Conservation (phyloP, 2,888 invertebrate genomes). For the Ametastegia equiseti region DNA sequence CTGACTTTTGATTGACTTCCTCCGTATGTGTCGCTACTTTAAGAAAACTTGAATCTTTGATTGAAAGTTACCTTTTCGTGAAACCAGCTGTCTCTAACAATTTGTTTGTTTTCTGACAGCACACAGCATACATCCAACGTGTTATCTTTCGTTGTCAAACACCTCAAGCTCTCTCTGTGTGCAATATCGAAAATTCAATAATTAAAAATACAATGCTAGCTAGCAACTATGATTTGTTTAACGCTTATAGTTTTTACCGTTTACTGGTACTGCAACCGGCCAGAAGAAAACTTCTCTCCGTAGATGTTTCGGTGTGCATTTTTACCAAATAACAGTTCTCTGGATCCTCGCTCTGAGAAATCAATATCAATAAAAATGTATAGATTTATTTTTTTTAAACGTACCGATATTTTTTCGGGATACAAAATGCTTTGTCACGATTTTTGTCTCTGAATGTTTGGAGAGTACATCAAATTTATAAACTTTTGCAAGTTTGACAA, state of each 20-base stretch:
- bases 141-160: conserved; percentile 76
- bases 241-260: conserved; percentile 76
- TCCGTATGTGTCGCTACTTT: no score
- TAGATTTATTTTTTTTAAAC: no score
- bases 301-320: conserved; percentile 76
- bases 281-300: conserved; percentile 79
- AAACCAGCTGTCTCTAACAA: conserved; percentile 84
- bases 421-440: neutral
- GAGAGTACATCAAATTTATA: no score
- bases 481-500: neutral
- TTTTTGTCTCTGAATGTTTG: neutral
- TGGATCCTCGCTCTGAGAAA: conserved; percentile 79
- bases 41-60: neutral
- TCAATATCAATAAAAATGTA: conserved; percentile 41
- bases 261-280: conserved; percentile 82
- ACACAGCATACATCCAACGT: conserved; percentile 78
- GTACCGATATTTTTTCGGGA: neutral
- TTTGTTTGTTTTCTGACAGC: conserved; percentile 83
- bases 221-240: neutral
- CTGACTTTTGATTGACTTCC: no score
- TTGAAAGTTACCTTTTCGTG: conserved; percentile 78
- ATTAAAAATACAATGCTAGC: conserved; percentile 1
- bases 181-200: conserved; percentile 58
- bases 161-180: conserved; percentile 75
- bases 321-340: conserved; percentile 83